Evolutionary conservation across 2,113 vertebrate genomes (phyloP).

Genomic region (Turdus rufiventris): DNA sequence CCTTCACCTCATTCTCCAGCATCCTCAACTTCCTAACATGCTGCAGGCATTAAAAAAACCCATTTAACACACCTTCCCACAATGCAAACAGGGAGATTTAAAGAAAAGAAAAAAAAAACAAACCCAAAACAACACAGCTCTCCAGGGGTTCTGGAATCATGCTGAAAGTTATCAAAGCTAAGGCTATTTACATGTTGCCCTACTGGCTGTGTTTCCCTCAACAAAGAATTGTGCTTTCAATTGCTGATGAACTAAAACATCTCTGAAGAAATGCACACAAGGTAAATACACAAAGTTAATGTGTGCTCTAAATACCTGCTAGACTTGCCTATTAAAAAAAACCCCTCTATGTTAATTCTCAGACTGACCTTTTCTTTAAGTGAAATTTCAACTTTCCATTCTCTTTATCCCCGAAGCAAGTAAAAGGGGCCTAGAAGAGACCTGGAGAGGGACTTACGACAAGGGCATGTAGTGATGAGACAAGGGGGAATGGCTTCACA

Average conservation of each 20-base stretch:
- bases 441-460: not conserved
- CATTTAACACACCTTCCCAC: not conserved
- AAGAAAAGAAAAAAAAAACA: not conserved
- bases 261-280: not conserved
- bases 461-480: not conserved
- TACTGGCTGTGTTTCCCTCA: not conserved
- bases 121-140: not conserved
- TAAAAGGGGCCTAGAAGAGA: not conserved
- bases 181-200: not conserved
- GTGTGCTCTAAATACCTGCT: not conserved
- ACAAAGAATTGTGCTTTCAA: not conserved
- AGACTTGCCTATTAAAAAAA: not conserved
- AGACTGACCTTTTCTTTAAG: not conserved
- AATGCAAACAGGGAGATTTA: not conserved
- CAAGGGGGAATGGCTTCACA: not conserved
- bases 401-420: not conserved
- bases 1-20: not conserved
- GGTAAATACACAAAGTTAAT: not conserved
- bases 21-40: not conserved
- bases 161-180: not conserved
- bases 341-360: accelerated
- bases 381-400: not conserved
- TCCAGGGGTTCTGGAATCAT: not conserved
- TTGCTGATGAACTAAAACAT: not conserved
- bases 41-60: not conserved